Conservation (phyloP, 2,797 vertebrate genomes). For the Acanthornis magna region DNA sequence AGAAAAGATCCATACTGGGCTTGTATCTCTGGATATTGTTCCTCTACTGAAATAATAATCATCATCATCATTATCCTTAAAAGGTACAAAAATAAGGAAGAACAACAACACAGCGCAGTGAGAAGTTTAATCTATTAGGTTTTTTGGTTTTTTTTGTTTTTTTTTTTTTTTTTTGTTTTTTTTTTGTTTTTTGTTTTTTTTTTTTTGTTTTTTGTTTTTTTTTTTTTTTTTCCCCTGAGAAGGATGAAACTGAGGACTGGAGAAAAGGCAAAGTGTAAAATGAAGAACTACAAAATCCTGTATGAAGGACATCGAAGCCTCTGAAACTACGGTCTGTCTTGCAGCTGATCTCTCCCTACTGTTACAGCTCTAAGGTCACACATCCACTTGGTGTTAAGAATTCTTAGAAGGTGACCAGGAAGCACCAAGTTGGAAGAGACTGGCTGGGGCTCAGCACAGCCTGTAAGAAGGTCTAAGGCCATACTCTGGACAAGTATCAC, state of each 20-base stretch:
- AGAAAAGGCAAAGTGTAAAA: neutral
- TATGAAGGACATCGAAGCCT: neutral
- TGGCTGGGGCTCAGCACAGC: rapidly evolving
- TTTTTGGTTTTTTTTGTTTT: too few relatives aligned
- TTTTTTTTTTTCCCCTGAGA: neutral
- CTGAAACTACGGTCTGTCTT: neutral
- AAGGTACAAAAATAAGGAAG: neutral
- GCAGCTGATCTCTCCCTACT: neutral
- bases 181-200: too few relatives aligned
- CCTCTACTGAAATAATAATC: neutral
- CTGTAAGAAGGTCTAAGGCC: neutral
- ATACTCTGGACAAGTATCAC: neutral
- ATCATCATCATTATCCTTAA: neutral
- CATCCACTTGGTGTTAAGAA: neutral
- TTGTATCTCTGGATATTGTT: neutral
- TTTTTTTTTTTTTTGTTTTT: too few relatives aligned
- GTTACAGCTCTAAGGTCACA: neutral
- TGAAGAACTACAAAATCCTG: neutral
- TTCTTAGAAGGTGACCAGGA: neutral
- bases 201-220: too few relatives aligned
- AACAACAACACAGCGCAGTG: neutral
- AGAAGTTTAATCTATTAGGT: neutral
- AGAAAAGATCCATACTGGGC: neutral
- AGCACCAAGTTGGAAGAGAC: neutral
- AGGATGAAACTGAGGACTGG: neutral